Conservation (phyloP, 2,888 invertebrate species). For the Melipona bicolor region DNA sequence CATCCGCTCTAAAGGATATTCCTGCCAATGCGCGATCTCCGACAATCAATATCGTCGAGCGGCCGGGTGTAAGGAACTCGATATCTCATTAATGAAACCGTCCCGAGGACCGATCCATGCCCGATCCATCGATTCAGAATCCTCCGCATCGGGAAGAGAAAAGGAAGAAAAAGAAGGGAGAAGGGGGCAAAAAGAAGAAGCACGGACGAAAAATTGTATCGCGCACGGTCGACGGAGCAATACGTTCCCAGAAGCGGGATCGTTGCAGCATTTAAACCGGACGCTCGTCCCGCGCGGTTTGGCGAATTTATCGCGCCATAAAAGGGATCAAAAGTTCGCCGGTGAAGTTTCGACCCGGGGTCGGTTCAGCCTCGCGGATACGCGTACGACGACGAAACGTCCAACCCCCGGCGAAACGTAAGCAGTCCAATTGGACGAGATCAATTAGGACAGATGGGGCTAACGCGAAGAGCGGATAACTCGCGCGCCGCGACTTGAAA, state of each 20-base stretch:
- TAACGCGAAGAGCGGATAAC: neutral
- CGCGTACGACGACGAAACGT: too few relatives aligned
- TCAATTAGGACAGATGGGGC: conserved; percentile 17
- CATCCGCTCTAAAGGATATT: neutral
- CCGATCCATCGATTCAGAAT: too few relatives aligned
- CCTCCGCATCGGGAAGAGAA: too few relatives aligned
- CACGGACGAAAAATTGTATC: neutral
- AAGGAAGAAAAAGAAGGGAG: too few relatives aligned
- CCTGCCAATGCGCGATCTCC: neutral
- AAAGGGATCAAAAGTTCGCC: conserved; percentile 15
- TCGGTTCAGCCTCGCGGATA: neutral
- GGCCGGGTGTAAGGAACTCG: neutral
- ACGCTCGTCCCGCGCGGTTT: neutral
- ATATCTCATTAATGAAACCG: neutral
- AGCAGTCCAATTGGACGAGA: neutral
- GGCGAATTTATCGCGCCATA: conserved; percentile 15
- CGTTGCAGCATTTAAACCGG: neutral
- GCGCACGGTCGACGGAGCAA: neutral
- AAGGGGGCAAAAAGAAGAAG: neutral
- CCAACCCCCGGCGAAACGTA: neutral
- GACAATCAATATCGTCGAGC: neutral
- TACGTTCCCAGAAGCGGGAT: neutral
- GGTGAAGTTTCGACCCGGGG: neutral
- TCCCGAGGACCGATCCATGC: neutral
- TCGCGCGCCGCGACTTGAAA: neutral